phyloP scores from a whole-genome alignment of 2,888 invertebrate species.

The Mantis religiosa region DNA sequence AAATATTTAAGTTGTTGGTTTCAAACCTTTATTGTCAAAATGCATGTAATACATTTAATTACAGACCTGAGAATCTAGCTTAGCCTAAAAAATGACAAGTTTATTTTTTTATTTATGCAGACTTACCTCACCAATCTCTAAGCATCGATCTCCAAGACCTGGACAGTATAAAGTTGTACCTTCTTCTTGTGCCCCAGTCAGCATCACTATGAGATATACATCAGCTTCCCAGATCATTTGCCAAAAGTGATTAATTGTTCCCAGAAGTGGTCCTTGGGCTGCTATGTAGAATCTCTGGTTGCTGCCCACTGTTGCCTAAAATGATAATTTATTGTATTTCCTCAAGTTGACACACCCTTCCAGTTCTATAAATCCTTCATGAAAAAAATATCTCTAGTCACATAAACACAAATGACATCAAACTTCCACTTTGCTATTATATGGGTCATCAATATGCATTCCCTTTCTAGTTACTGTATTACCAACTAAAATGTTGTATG shows the following conservation, averaged over 20 bases:
- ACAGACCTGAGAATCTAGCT: too few relatives aligned
- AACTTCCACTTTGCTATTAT: too few relatives aligned
- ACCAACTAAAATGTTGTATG: too few relatives aligned
- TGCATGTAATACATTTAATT: too few relatives aligned
- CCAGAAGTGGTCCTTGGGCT: constrained; percentile 62
- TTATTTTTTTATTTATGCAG: background rate
- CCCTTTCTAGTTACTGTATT: too few relatives aligned
- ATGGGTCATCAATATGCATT: too few relatives aligned
- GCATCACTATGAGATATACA: constrained; percentile 73
- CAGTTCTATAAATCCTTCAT: background rate
- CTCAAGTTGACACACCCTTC: background rate
- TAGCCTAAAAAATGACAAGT: too few relatives aligned
- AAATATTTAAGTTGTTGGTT: too few relatives aligned
- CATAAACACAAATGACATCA: too few relatives aligned
- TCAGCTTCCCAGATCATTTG: constrained; percentile 88
- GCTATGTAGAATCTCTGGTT: constrained; percentile 83
- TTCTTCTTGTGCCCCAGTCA: constrained; percentile 57
- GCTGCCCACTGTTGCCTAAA: constrained; percentile 75
- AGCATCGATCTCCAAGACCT: constrained; percentile 52
- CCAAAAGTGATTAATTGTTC: constrained; percentile 71
- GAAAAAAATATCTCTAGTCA: too few relatives aligned
- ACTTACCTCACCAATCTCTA: constrained; percentile 62
- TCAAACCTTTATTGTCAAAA: too few relatives aligned
- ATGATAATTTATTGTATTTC: background rate
- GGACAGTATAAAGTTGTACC: constrained; percentile 55